These are phyloP conservation scores for Scolopax mira DNA, from an alignment of 2,113 vertebrate species.

Conservation along the genomic window DNA sequence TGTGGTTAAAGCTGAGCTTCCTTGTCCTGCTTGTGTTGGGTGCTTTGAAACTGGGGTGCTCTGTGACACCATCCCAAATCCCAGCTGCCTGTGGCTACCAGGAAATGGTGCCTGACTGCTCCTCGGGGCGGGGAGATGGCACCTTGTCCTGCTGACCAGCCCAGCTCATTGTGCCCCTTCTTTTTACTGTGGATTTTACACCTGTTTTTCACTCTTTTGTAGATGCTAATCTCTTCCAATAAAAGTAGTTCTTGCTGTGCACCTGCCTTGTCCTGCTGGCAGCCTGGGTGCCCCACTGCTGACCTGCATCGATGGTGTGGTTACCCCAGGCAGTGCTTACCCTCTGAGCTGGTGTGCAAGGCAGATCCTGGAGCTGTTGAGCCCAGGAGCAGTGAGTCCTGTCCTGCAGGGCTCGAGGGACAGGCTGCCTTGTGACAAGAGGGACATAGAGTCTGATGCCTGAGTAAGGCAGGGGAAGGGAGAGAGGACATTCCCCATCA, in stretches of 20 bases:
- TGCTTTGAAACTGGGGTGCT: neutral
- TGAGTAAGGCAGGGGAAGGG: neutral
- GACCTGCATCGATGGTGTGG: accelerated
- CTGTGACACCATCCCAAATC: neutral
- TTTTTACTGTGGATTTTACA: slow-evolving; percentile 69
- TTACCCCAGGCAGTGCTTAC: neutral
- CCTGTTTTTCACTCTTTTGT: slow-evolving; percentile 76
- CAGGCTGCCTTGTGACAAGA: neutral
- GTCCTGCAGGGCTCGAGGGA: neutral
- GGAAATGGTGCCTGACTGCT: slow-evolving; percentile 6
- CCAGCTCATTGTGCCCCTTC: neutral
- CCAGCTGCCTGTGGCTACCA: neutral
- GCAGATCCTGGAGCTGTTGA: neutral
- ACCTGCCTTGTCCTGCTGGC: neutral
- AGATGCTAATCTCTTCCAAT: slow-evolving; percentile 69
- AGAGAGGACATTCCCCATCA: neutral
- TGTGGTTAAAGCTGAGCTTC: neutral
- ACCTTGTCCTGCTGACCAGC: neutral
- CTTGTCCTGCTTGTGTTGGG: neutral
- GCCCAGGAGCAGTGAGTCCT: neutral
- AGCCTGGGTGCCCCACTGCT: accelerated
- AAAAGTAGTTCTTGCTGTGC: slow-evolving; percentile 60
- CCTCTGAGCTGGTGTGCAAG: accelerated
- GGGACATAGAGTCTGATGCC: neutral
- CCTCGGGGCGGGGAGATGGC: neutral